Evolutionary conservation across 2,888 invertebrate species (phyloP).

Genomic region (Eilema caniola): DNA sequence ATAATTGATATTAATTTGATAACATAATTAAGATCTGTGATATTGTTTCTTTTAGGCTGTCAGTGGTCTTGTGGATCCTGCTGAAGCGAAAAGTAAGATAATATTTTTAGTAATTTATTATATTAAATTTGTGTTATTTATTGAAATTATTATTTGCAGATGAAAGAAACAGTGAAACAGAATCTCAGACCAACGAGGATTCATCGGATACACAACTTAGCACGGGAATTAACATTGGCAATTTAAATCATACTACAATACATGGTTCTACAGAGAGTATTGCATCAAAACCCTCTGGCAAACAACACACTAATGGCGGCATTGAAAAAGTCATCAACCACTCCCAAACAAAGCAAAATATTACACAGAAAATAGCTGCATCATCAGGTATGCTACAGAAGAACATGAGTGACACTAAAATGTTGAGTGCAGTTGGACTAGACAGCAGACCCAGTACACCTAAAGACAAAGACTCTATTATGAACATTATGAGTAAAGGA

Average conservation of each 20-base stretch:
- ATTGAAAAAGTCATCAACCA: constrained; percentile 77
- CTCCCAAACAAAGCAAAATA: constrained; percentile 74
- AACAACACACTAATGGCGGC: constrained; percentile 82
- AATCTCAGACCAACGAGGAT: constrained; percentile 94
- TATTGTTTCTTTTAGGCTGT: constrained; percentile 88
- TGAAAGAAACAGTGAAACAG: constrained; percentile 95
- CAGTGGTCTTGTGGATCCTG: constrained; percentile 92
- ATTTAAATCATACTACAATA: constrained; percentile 80
- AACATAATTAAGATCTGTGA: background rate
- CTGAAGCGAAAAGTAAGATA: constrained; percentile 92
- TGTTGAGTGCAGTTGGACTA: constrained; percentile 74
- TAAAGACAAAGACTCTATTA: constrained; percentile 78
- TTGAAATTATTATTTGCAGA: constrained; percentile 77
- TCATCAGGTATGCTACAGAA: constrained; percentile 79
- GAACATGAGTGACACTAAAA: constrained; percentile 73
- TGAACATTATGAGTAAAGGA: constrained; percentile 70
- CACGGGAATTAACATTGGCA: constrained; percentile 76
- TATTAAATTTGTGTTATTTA: background rate
- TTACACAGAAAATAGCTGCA: constrained; percentile 76
- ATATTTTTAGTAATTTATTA: background rate
- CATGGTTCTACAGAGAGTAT: constrained; percentile 84
- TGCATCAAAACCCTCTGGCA: constrained; percentile 82
- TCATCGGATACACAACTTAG: constrained; percentile 90
- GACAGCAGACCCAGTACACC: constrained; percentile 83
- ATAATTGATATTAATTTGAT: background rate